phyloP scores from a whole-genome alignment of 2,797 vertebrate species.

The Rhinogobio ventralis region DNA sequence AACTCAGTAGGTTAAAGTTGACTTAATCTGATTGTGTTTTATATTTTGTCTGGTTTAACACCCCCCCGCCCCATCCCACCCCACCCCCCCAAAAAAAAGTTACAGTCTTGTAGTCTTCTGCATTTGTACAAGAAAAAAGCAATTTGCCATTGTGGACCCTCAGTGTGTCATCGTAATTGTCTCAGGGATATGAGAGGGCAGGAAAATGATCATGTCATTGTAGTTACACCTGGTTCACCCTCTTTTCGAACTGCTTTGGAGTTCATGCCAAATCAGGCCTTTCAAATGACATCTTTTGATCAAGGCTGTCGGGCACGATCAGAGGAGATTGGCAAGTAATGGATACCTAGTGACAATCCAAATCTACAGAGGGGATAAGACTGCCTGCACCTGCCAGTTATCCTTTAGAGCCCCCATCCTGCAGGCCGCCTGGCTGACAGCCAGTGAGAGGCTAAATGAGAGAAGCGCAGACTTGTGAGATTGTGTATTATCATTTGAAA shows the following conservation, averaged over 20 bases:
- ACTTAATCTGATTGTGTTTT: neutral
- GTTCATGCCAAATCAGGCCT: conserved; percentile 96
- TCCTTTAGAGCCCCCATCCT: conserved; percentile 95
- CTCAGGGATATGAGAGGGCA: conserved; percentile 98
- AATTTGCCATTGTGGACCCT: conserved; percentile 42
- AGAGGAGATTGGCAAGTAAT: conserved; percentile 99
- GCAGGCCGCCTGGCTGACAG: conserved; percentile 92
- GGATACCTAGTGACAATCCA: conserved; percentile 99
- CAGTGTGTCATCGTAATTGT: conserved; percentile 81
- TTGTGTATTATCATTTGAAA: conserved; percentile 99
- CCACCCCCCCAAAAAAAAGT: neutral
- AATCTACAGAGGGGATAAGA: conserved; percentile 98
- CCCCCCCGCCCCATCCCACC: no score
- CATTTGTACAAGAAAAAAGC: conserved; percentile 30
- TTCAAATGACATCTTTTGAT: conserved; percentile 98
- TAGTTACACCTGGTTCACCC: conserved; percentile 99
- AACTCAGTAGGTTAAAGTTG: neutral
- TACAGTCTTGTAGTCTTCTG: conserved; percentile 4
- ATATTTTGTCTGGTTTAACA: neutral
- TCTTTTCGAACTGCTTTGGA: conserved; percentile 97
- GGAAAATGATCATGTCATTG: conserved; percentile 99
- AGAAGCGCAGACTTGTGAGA: conserved; percentile 89
- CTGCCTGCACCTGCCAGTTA: conserved; percentile 98
- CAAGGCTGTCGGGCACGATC: conserved; percentile 99
- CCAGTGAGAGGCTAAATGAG: conserved; percentile 96